A percentile compares a stretch with the other conserved stretches of the same genome.
Conservation (phyloP, 2,888 invertebrate species). For the Lithophane socia region DNA sequence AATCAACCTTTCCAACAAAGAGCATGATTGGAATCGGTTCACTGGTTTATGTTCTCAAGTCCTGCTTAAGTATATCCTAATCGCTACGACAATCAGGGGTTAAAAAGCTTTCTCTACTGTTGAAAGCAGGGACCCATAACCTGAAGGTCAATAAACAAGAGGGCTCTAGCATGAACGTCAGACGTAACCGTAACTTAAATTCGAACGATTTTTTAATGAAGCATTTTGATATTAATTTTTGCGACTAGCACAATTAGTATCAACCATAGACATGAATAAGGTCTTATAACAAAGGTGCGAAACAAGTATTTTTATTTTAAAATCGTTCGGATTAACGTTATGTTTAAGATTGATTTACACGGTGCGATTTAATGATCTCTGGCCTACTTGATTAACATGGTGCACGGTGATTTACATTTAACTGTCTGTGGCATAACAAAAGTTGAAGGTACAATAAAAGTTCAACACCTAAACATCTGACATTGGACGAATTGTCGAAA, state of each 20-base stretch:
- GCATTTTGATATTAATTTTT: too few relatives aligned
- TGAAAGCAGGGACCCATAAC: conserved; percentile 8
- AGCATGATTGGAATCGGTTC: not conserved
- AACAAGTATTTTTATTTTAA: not conserved
- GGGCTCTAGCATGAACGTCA: not conserved
- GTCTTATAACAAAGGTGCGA: not conserved
- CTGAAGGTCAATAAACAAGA: conserved; percentile 16
- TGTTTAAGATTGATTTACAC: not conserved
- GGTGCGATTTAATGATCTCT: not conserved
- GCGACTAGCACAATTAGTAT: too few relatives aligned
- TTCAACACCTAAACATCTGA: too few relatives aligned
- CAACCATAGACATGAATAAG: not conserved
- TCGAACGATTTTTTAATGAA: not conserved
- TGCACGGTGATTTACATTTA: not conserved
- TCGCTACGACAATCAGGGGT: not conserved
- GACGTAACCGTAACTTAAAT: not conserved
- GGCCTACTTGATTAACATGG: too few relatives aligned
- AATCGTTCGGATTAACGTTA: not conserved
- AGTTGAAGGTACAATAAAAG: too few relatives aligned
- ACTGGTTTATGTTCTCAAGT: conserved; percentile 4
- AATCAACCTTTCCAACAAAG: not conserved
- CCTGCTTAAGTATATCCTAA: conserved; percentile 15
- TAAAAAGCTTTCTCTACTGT: conserved; percentile 28
- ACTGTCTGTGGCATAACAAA: too few relatives aligned
- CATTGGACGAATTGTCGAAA: too few relatives aligned